Percentiles rank a stretch among this genome's conserved stretches.
These are phyloP conservation scores for Epizoanthus ramosus DNA, from an alignment of 92 coral and sea anemone species.

Conservation along the genomic window DNA sequence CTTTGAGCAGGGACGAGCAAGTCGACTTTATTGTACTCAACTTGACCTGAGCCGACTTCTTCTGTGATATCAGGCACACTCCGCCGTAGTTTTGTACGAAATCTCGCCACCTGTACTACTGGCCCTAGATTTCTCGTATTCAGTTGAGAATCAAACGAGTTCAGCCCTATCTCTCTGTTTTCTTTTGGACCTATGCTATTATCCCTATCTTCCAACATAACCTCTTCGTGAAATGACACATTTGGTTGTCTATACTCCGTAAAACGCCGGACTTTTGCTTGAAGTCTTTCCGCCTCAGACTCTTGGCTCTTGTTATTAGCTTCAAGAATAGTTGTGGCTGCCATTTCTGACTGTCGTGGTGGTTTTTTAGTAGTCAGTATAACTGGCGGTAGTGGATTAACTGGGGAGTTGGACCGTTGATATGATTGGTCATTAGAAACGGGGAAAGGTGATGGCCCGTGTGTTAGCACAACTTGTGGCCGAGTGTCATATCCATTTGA, in stretches of 20 bases:
- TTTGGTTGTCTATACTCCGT: constrained; percentile 33
- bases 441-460: constrained; percentile 10
- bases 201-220: neutral
- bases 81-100: constrained; percentile 7
- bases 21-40: neutral
- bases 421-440: neutral
- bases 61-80: constrained; percentile 7
- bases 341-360: constrained; percentile 17
- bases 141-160: neutral
- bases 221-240: neutral
- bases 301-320: constrained; percentile 7
- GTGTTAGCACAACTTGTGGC: neutral
- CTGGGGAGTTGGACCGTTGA: neutral
- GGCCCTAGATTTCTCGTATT: constrained; percentile 12
- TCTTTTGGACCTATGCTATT: neutral
- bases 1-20: neutral
- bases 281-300: constrained; percentile 19
- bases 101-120: constrained; percentile 10
- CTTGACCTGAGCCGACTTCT: neutral
- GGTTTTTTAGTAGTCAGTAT: constrained; percentile 13
- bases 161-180: neutral
- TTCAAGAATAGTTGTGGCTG: constrained; percentile 3
- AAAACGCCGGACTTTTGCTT: constrained; percentile 42
- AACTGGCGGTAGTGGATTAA: constrained; percentile 9
- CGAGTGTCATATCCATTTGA: neutral